Conservation (phyloP, 2,113 vertebrate genomes). For the Oryzias melastigma region DNA sequence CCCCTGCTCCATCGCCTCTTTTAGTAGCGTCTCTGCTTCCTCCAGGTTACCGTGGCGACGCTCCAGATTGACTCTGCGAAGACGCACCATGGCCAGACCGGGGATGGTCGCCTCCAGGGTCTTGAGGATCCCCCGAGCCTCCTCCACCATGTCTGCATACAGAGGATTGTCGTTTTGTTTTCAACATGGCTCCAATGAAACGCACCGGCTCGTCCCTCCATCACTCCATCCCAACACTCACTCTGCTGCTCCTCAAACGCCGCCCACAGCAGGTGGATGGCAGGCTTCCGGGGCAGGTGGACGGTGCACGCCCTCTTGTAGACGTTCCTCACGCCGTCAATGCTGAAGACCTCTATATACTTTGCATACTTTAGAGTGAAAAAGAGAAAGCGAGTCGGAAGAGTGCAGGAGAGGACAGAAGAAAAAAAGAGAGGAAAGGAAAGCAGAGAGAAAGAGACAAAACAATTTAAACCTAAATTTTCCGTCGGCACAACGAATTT, state of each 20-base stretch:
- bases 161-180: neutral
- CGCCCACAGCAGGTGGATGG: conserved; percentile 95
- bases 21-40: conserved; percentile 86
- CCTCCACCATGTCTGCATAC: conserved; percentile 85
- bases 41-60: conserved; percentile 93
- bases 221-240: conserved; percentile 59
- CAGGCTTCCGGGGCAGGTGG: conserved; percentile 93
- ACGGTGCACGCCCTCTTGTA: conserved; percentile 95
- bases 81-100: conserved; percentile 91
- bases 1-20: conserved; percentile 86
- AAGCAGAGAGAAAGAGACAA: conserved; percentile 58
- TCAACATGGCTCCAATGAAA: neutral
- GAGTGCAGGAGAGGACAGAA: conserved; percentile 52
- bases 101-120: conserved; percentile 84
- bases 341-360: conserved; percentile 98
- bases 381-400: conserved; percentile 73
- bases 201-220: neutral
- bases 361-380: conserved; percentile 94
- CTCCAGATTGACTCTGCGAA: conserved; percentile 93
- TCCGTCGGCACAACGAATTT: conserved; percentile 79
- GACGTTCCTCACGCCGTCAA: conserved; percentile 92
- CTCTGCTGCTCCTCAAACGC: conserved; percentile 98
- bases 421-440: conserved; percentile 32
- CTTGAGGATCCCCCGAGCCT: conserved; percentile 90
- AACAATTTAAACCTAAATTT: conserved; percentile 68